Evolutionary conservation across 2,888 invertebrate species (phyloP), one percentile per base, ranked within the genome.

Genomic region (Chrysolina americana): DNA sequence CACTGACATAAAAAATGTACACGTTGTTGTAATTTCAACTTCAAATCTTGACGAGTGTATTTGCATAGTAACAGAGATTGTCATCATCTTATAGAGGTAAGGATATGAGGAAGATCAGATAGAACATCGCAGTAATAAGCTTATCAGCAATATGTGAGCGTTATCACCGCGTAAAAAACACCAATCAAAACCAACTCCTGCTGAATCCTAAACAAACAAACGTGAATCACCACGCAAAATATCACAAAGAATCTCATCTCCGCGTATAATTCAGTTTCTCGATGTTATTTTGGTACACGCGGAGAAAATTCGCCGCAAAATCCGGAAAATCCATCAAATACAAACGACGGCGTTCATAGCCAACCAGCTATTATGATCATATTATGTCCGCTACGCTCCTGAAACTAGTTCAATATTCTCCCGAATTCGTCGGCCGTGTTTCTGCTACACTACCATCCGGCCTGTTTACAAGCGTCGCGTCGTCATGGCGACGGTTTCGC

Each of bases 401-500:
- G 59, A n/a, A 59, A 36, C 59, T 59, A 59, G 59, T 59, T 59
- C 59, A 36, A 59, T 28, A 59, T 59, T 36, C 59, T 6, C 59
- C 11, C n/a, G 59, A 59, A 59, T 59, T 59, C n/a, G 59, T 59
- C n/a, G 36, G 28, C 36, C 36, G 59, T 5, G 53, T 53, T 53
- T 36, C 28, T 56, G 56, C 56, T 56, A 17, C n/a, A n/a, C 44
- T 8, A 47, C 15, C 47, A 47, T 8, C 36, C 6, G 36, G 19
- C 59, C 59, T 59, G 59, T 59, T 59, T 59, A 59, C 59, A 59
- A 59, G 59, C 59, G 13, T 56, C 56, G 56, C 56, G 59, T 59
- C 36, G 59, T n/a, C 59, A 59, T 59, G 59, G n/a, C 59, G 9
- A 59, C 59, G 28, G 59, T 59, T 59, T 59, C 17, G 36, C 59